Evolutionary conservation across 2,797 vertebrate genomes (phyloP), one percentile per base, ranked within the genome.

Genomic region (Sebastes itinus): DNA sequence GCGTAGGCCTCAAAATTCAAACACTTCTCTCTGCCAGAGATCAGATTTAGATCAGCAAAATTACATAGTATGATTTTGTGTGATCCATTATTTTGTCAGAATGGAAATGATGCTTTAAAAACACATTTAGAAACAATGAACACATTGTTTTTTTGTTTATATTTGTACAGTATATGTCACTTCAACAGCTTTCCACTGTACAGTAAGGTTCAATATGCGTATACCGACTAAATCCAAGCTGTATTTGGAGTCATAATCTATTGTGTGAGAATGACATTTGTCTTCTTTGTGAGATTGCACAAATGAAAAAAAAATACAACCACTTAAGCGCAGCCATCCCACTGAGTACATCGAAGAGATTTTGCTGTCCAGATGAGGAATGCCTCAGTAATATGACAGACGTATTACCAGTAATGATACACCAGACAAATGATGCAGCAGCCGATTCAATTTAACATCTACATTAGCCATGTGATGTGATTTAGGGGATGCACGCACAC

Each of bases 381-480:
- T 94, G 90, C 87, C 84, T 85, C 72, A 75, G 85, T 95, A 91
- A 95, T 94, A 89, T 93, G 93, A 93, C 93, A 94, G 91, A 91
- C 89, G 81, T 91, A 91, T 94, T 92, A 89, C 88, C 87, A 84
- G 85, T 92, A 94, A 93, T 83, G 89, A 92, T 92, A 82, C 81
- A 58, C 72, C 80, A 91, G 92, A 94, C 89, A 93, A 95, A 95
- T 95, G 92, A 94, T 92, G 88, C 89, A 78, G 72, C 82, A 91
- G 92, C 87, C 84, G 79, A 95, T 95, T 94, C 91, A 94, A 95
- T 95, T 95, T 93, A 91, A 92, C 92, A 87, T 95, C 89, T 90
- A 88, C 91, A 94, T 95, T 92, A 93, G 94, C 91, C 72, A 70
- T 82, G 80, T 94, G 93, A 95, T 93, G 87, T 86, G 90, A 95